These are phyloP conservation scores for Hetaerina americana DNA, from an alignment of 1,140 invertebrate species.

Conservation along the genomic window DNA sequence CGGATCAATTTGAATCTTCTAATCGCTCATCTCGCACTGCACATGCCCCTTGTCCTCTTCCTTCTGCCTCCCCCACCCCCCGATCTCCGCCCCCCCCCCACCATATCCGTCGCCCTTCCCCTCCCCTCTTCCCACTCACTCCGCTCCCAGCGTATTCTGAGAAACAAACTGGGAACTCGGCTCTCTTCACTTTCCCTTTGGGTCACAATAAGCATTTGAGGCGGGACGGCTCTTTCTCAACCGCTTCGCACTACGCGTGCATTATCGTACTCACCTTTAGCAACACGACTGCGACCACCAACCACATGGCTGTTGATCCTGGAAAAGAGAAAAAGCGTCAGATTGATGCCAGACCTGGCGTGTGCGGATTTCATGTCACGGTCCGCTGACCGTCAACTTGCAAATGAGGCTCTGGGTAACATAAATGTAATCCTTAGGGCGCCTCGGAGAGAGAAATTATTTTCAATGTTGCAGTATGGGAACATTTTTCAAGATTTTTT, in stretches of 20 bases:
- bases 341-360: too few species aligned
- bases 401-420: too few species aligned
- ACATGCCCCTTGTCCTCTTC: neutral
- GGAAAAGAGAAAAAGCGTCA: too few species aligned
- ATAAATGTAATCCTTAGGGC: too few species aligned
- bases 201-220: too few species aligned
- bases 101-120: neutral
- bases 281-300: neutral
- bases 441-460: too few species aligned
- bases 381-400: too few species aligned
- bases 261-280: neutral
- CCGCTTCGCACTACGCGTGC: neutral
- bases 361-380: too few species aligned
- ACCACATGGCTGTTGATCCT: neutral
- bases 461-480: too few species aligned
- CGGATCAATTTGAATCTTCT: neutral
- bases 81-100: neutral
- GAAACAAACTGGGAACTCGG: neutral
- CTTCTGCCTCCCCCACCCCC: neutral
- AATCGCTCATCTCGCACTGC: neutral
- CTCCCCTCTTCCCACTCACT: neutral
- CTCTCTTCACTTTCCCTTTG: neutral
- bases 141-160: neutral
- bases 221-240: too few species aligned
- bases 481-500: too few species aligned